phyloP scores from a whole-genome alignment of 1,140 invertebrate species.

The Ostrea edulis region DNA sequence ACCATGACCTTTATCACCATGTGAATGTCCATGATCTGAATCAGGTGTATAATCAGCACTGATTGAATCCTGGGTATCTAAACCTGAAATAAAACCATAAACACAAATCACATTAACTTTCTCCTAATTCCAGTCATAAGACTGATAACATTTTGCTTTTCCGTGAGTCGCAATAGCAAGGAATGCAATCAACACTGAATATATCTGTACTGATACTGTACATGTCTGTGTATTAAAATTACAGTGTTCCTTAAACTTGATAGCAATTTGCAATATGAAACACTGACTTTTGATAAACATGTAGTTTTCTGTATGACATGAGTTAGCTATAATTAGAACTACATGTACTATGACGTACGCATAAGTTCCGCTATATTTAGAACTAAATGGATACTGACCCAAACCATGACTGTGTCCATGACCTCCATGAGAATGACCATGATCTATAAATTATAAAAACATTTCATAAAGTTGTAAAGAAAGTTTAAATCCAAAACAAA shows the following conservation, averaged over 20 bases:
- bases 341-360: too few relatives aligned
- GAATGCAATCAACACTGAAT: too few relatives aligned
- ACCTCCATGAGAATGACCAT: slow-evolving; percentile 81
- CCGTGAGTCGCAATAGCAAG: too few relatives aligned
- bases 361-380: too few relatives aligned
- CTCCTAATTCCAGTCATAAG: not conserved
- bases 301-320: too few relatives aligned
- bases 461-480: not conserved
- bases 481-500: not conserved
- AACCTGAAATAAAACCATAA: slow-evolving; percentile 9
- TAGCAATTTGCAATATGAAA: too few relatives aligned
- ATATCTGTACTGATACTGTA: too few relatives aligned
- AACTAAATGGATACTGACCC: slow-evolving; percentile 5
- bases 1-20: slow-evolving; percentile 67
- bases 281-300: too few relatives aligned
- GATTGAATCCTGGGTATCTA: not conserved
- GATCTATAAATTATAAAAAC: slow-evolving; percentile 81
- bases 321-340: not conserved
- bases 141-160: too few relatives aligned
- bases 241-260: too few relatives aligned
- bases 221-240: too few relatives aligned
- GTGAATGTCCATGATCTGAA: slow-evolving; percentile 67
- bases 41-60: not conserved
- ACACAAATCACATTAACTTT: not conserved
- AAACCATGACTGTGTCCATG: slow-evolving; percentile 44